Base-by-base conservation (phyloP, 2,888 invertebrate species). In the Sussaba pulchella region DNA sequence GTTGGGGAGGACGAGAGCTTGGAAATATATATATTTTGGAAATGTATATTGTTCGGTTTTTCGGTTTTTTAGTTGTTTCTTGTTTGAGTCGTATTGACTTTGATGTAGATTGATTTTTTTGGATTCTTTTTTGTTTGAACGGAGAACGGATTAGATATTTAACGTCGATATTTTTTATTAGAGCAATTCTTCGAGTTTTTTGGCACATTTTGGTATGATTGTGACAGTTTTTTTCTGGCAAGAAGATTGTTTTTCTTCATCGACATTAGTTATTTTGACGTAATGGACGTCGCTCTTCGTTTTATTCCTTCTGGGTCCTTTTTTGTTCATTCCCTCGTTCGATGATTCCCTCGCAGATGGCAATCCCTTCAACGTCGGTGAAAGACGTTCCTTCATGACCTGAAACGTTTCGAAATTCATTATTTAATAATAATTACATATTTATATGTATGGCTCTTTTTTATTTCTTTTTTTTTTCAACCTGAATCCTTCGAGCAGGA, bases 401-500 rank as follows among this genome's bases (percentile, higher is more conserved):
- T 80, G 69, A n/a, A 24, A 39, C 1, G 59, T 57, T 63, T 24
- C 6, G 4, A 12, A 47, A 64, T 0, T 12, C n/a, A 72, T 24
- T 66, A 41, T 39, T 52, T 14, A 9, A 26, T 39, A 6, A 69
- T 26, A 17, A 9, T 31, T 43, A 6, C 2, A 12, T 31, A 24
- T 10, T 9, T 6, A 41, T 39, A 10, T 57, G 10, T 57, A 4
- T n/a, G n/a, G n/a, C n/a, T n/a, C n/a, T n/a, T n/a, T n/a, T n/a
- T n/a, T n/a, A n/a, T n/a, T n/a, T 5, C 10, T 24, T 14, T 10
- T 21, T 41, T 54, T 69, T 17, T 63, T 74, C 74, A 31, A 82
- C 83, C 70, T 83, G 83, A 76, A 83, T 70, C 78, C 75, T 71
- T 19, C 85, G 73, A n/a, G 83, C 83, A 17, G 83, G 47, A 36